Base-by-base conservation (phyloP, 2,113 vertebrate species). In the Struthio camelus region DNA sequence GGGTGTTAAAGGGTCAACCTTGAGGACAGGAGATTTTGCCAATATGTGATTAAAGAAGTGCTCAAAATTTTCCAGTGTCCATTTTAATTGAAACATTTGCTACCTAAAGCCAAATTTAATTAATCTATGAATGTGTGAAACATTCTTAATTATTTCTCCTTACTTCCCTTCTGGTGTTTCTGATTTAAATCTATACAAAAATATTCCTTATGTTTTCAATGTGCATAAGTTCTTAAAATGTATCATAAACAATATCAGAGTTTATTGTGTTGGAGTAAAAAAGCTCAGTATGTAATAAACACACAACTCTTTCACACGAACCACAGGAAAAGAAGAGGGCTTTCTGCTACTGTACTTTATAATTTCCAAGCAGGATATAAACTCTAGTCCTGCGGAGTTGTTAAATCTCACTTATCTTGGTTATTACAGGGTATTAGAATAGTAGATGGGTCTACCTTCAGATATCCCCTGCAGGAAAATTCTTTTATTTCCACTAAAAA, bases 351-450 rank as follows among this genome's bases (percentile, higher is more conserved):
- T 75, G 50, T 86, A 77, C 83, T 95, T 97, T 85, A 77, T 95
- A 89, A 97, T 97, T 97, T 97, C 94, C 94, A 97, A 91, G 96
- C 89, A 91, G 75, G 94, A 91, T 86, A 90, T 90, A 96, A 97
- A 96, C 58, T 93, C 88, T 59, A 90, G 71, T 94, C 96, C 94
- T 95, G 96, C 85, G 38, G 97, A 96, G 95, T 82, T 97, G 90
- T 92, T 97, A 95, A 97, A 97, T 97, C 95, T 95, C 79, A 89
- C 93, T 95, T 95, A 96, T 96, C 96, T 95, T 94, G 54, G 42
- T 96, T 97, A 96, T 97, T 97, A 96, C 56, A 96, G 94, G 91
- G 91, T 95, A 97, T 96, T 96, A 97, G 83, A 96, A 94, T 97
- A 93, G 89, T 81, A 94, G 78, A 91, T 92, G 54, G 59, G 62